Base-by-base conservation (phyloP, 2,797 vertebrate species). In the Rhyacichthys aspro region DNA sequence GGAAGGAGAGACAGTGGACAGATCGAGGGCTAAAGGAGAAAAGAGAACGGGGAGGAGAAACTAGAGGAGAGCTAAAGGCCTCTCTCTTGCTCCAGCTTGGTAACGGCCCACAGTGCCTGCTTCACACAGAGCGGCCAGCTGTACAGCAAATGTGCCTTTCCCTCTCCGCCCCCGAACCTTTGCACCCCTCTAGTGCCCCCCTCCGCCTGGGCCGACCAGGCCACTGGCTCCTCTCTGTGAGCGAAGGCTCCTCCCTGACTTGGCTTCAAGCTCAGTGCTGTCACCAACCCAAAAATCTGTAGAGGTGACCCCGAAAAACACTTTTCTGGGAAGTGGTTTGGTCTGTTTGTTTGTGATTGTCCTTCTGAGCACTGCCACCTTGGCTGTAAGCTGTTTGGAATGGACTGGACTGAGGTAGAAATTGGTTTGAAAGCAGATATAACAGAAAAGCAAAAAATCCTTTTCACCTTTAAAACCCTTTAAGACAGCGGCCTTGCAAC, bases 91-190 rank as follows among this genome's bases (percentile, higher is more conserved):
- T 93, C 94, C 95, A 95, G 93, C 94, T 94, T 94, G 91, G 93
- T 93, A 94, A 94, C 94, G 94, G 95, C 94, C 95, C 95, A 95
- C 93, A 94, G 93, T 94, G 94, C 94, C 93, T 85, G 95, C 94
- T 95, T 96, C 96, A 98, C 96, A 98, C 96, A 95, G 97, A 94
- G 97, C 93, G 88, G 93, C 97, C 97, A 98, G 97, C 97, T 99
- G 97, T 97, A 97, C 96, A 96, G 96, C 95, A 98, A 98, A 98
- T 98, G 95, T 95, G 94, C 88, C 90, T 90, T 89, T 94, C 89
- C 89, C 89, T 86, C 85, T 89, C 88, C 88, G 86, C 88, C 90
- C 90, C 91, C 91, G 67, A 88, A 87, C 87, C 86, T 83, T 88
- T 88, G 83, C 86, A 86, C 90, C 90, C 87, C 88, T 88, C 85